Evolutionary conservation across 1,140 invertebrate species (phyloP).

Genomic region (Whitmania pigra): DNA sequence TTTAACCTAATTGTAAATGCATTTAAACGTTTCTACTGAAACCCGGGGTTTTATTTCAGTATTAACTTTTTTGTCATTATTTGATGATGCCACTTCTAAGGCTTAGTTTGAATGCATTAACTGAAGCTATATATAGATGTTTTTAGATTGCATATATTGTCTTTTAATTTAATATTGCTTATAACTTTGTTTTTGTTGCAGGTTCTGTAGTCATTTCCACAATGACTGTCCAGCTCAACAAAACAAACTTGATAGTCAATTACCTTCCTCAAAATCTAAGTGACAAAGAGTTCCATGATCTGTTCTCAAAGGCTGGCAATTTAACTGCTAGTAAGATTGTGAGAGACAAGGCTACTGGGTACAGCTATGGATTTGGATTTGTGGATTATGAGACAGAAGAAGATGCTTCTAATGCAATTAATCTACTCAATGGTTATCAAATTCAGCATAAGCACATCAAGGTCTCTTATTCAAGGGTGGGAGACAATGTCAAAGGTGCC

Average conservation of each 20-base stretch:
- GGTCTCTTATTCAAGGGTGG: constrained; percentile 79
- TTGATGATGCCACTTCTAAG: neutral
- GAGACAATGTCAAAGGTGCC: constrained; percentile 83
- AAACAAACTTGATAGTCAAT: constrained; percentile 79
- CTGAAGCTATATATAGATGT: neutral
- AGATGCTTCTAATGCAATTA: constrained; percentile 72
- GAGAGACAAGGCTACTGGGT: constrained; percentile 62
- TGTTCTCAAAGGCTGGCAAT: constrained; percentile 63
- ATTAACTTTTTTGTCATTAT: neutral
- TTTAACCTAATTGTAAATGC: no score
- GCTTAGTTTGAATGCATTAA: neutral
- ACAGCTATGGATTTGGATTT: constrained; percentile 91
- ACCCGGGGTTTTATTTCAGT: neutral
- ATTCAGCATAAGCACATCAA: constrained; percentile 72
- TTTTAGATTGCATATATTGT: neutral
- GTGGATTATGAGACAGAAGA: constrained; percentile 74
- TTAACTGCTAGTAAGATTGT: constrained; percentile 79
- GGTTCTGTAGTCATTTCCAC: neutral
- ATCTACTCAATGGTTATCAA: constrained; percentile 71
- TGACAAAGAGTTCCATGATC: constrained; percentile 72
- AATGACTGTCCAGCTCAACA: constrained; percentile 17
- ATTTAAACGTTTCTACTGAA: no score
- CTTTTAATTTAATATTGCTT: neutral
- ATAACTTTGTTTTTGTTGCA: neutral
- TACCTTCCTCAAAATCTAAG: constrained; percentile 85